These are phyloP conservation scores for Crypturellus undulatus DNA, from an alignment of 2,113 vertebrate species.

Conservation along the genomic window DNA sequence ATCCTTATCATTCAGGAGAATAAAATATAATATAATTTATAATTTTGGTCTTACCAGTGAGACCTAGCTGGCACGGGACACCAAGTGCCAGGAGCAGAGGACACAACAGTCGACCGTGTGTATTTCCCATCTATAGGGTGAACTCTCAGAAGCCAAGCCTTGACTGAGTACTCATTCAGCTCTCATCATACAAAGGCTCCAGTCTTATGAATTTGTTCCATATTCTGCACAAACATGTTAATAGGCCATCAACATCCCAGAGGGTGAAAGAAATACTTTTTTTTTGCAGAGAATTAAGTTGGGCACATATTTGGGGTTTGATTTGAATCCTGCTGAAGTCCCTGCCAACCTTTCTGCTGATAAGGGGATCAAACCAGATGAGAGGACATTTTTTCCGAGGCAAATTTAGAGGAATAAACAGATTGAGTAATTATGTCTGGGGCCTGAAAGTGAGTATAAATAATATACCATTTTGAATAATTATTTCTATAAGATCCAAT, in stretches of 20 bases:
- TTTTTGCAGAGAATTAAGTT: constrained; percentile 10
- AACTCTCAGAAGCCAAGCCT: constrained; percentile 65
- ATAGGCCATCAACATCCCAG: constrained; percentile 13
- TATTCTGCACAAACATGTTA: constrained; percentile 40
- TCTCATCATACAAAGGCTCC: constrained; percentile 40
- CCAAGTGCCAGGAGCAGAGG: background rate
- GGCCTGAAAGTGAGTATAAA: constrained; percentile 58
- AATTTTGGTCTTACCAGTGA: constrained; percentile 31
- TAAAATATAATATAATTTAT: constrained; percentile 8
- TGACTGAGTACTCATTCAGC: constrained; percentile 55
- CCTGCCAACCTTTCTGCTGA: constrained; percentile 52
- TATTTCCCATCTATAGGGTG: constrained; percentile 40
- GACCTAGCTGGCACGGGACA: background rate
- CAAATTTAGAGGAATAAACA: constrained; percentile 62
- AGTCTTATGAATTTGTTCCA: constrained; percentile 28
- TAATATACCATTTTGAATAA: constrained; percentile 29
- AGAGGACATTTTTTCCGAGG: constrained; percentile 46
- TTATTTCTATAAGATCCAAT: constrained; percentile 47
- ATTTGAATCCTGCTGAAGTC: background rate
- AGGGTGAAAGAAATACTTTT: constrained; percentile 47
- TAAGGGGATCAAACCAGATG: constrained; percentile 52
- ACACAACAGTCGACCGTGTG: background rate
- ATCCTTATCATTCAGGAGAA: background rate
- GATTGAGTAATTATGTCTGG: constrained; percentile 34
- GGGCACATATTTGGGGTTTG: constrained; percentile 6